Percentiles rank a stretch among this genome's conserved stretches.
Evolutionary conservation across 30 jellyfish, hydroid and myxozoan genomes (phyloP).

Genomic region (Cassiopea xamachana): DNA sequence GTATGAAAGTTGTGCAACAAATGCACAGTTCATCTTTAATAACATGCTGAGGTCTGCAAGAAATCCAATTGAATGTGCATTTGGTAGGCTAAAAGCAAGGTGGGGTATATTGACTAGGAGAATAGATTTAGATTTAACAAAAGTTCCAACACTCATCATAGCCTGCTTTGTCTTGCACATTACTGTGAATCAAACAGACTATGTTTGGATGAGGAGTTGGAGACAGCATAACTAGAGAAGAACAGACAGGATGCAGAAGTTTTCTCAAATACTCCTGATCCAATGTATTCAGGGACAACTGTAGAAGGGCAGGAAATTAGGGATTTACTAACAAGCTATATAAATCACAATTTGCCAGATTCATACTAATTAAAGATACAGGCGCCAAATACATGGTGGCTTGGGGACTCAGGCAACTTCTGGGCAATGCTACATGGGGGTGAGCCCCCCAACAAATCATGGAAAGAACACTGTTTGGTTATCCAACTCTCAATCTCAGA

Average conservation of each 20-base stretch:
- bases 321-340: neutral
- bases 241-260: neutral
- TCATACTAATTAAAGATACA: too few relatives aligned
- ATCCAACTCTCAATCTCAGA: too few relatives aligned
- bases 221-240: neutral
- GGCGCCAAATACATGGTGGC: too few relatives aligned
- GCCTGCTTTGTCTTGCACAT: slow-evolving; percentile 52
- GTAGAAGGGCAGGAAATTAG: slow-evolving; percentile 17
- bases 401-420: too few relatives aligned
- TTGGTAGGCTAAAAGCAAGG: slow-evolving; percentile 75
- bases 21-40: slow-evolving; percentile 47
- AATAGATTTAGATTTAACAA: slow-evolving; percentile 24
- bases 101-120: slow-evolving; percentile 46
- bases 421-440: too few relatives aligned
- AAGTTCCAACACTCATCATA: slow-evolving; percentile 27
- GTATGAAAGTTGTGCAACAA: slow-evolving; percentile 19
- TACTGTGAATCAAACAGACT: slow-evolving; percentile 26
- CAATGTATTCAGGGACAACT: slow-evolving; percentile 5
- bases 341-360: neutral
- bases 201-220: slow-evolving; percentile 26
- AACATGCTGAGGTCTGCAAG: slow-evolving; percentile 64
- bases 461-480: too few relatives aligned
- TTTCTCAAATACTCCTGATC: slow-evolving; percentile 17
- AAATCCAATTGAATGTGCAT: slow-evolving; percentile 71
- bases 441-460: too few relatives aligned